These are phyloP conservation scores for Eucidaris tribuloides DNA, from an alignment of 35 echinoderm and acorn worm species.

Conservation along the genomic window DNA sequence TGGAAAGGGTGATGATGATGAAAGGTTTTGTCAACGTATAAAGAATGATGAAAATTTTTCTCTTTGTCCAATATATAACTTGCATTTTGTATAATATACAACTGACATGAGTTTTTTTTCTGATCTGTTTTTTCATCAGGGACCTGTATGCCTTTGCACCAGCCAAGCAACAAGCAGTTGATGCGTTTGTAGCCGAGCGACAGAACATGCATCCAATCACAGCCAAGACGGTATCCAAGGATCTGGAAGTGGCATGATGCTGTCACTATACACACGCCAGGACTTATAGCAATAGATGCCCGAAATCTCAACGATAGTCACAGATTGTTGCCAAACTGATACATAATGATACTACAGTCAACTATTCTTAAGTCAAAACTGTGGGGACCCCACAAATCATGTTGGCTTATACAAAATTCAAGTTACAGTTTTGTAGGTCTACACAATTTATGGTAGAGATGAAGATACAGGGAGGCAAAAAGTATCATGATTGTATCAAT, in stretches of 20 bases:
- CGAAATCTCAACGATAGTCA: too few relatives aligned
- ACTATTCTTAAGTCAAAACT: background rate
- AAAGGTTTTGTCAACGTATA: background rate
- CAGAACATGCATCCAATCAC: slow-evolving; percentile 89
- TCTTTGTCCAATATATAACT: background rate
- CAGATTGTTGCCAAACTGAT: background rate
- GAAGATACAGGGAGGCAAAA: too few relatives aligned
- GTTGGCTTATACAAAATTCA: background rate
- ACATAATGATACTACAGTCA: background rate
- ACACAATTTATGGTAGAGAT: too few relatives aligned
- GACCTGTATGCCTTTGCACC: slow-evolving; percentile 70
- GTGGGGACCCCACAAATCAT: background rate
- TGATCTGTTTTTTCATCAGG: slow-evolving; percentile 22
- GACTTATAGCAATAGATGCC: background rate
- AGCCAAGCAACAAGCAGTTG: slow-evolving; percentile 60
- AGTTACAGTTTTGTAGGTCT: too few relatives aligned
- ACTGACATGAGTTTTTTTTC: background rate
- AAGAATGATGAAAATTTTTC: background rate
- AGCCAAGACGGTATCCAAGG: slow-evolving; percentile 69
- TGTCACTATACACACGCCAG: background rate
- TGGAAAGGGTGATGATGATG: too few relatives aligned
- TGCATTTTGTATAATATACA: background rate
- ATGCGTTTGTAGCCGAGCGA: slow-evolving; percentile 59
- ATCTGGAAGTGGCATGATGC: slow-evolving; percentile 25
- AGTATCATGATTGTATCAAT: too few relatives aligned